These are phyloP conservation scores for Decapterus maruadsi DNA, from an alignment of 2,797 vertebrate species.

Conservation along the genomic window DNA sequence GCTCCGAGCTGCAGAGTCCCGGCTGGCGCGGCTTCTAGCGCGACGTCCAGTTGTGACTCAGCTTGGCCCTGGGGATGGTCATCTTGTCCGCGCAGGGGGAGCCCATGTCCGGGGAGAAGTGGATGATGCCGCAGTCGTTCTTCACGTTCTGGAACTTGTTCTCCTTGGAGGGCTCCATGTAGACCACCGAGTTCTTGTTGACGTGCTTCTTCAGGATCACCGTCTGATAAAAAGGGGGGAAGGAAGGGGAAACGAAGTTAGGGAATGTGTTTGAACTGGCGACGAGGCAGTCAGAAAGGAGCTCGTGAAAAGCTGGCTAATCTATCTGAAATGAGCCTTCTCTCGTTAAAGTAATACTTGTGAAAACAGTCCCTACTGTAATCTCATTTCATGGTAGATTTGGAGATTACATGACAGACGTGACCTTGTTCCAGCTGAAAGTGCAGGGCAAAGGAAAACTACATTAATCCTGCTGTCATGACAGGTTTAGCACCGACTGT, in stretches of 20 bases:
- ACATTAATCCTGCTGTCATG: slow-evolving; percentile 44
- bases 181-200: slow-evolving; percentile 86
- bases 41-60: slow-evolving; percentile 77
- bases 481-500: slow-evolving; percentile 44
- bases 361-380: slow-evolving; percentile 15
- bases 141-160: slow-evolving; percentile 86
- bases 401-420: slow-evolving; percentile 30
- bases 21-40: slow-evolving; percentile 65
- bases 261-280: background rate
- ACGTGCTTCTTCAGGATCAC: slow-evolving; percentile 89
- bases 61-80: slow-evolving; percentile 87
- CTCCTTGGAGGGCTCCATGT: slow-evolving; percentile 88
- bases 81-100: slow-evolving; percentile 81
- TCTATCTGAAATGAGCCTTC: background rate
- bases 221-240: slow-evolving; percentile 73
- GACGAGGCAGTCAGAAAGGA: too few relatives aligned
- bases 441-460: slow-evolving; percentile 26
- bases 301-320: background rate
- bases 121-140: slow-evolving; percentile 85
- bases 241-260: background rate
- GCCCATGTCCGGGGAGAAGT: slow-evolving; percentile 82
- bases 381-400: slow-evolving; percentile 38
- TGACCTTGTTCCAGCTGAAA: slow-evolving; percentile 43
- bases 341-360: background rate
- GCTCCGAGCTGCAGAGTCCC: slow-evolving; percentile 53